Base-by-base conservation (phyloP, 1,140 invertebrate species). In the Theocolax elegans region DNA sequence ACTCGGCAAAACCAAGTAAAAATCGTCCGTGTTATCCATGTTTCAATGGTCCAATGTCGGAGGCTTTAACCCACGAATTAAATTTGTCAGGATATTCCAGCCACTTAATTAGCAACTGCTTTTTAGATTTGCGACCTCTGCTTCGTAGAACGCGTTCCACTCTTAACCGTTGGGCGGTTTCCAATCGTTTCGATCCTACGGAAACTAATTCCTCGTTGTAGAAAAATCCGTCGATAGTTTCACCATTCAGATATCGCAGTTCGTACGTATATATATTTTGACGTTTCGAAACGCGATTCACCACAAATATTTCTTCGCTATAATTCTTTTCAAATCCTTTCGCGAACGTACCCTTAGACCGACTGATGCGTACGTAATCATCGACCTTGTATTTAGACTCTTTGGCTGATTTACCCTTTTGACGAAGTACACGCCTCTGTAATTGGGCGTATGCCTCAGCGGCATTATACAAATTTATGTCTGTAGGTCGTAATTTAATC, bases 311-410 rank as follows among this genome's bases (percentile, higher is more conserved):
- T n/a, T n/a, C n/a, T n/a, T n/a, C n/a, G n/a, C n/a, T n/a, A n/a
- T n/a, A n/a, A n/a, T n/a, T n/a, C n/a, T 29, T 25, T 25, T 66
- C 29, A 46, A 63, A 73, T 17, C 62, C 72, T 65, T 73, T 73
- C n/a, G 19, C 15, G 17, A 73, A 70, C 31, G 46, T 21, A 15
- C 3, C 46, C 56, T 65, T 15, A 25, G 19, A 35, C 1, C 21
- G 38, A 38, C 38, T 59, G 56, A 29, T 25, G n/a, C n/a, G n/a
- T n/a, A n/a, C n/a, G n/a, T n/a, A n/a, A n/a, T n/a, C n/a, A n/a
- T n/a, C n/a, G n/a, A n/a, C 27, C 13, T 15, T 17, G 15, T 58
- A 58, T 58, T 58, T 58, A 58, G 46, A 8, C 19, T 4, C 7
- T 53, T 6, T 53, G 13, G n/a, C 44, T 19, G 13, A 35, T 54